phyloP scores from a whole-genome alignment of 2,888 invertebrate species.

The Eupithecia centaureata region DNA sequence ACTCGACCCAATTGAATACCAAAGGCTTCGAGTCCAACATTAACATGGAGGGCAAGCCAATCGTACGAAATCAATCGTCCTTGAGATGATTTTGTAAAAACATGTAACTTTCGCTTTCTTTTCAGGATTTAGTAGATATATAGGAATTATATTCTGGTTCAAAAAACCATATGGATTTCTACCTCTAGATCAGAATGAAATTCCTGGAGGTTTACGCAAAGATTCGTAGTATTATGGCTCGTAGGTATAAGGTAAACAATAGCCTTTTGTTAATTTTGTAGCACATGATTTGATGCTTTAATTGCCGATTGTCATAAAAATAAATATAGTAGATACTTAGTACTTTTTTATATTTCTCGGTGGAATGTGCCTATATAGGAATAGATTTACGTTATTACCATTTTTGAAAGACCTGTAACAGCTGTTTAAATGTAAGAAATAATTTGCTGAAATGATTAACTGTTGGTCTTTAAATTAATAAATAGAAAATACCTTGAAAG shows the following conservation, averaged over 20 bases:
- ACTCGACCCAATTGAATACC: slow-evolving; percentile 58
- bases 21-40: slow-evolving; percentile 53
- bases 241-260: not conserved
- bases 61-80: slow-evolving; percentile 44
- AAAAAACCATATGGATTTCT: no score
- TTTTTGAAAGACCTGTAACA: no score
- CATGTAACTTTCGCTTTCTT: slow-evolving; percentile 24
- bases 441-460: no score
- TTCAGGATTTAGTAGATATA: not conserved
- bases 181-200: not conserved
- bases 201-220: not conserved
- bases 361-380: no score
- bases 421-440: no score
- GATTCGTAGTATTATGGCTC: not conserved
- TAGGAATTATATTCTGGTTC: not conserved
- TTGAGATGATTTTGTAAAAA: slow-evolving; percentile 38
- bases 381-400: no score
- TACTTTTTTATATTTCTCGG: no score
- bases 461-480: no score
- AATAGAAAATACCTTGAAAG: not conserved
- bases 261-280: not conserved
- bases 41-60: slow-evolving; percentile 46
- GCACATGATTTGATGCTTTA: not conserved
- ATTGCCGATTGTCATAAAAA: not conserved
- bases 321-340: not conserved